These are phyloP conservation scores for Piaya cayana DNA, from an alignment of 2,113 vertebrate genomes.

Conservation along the genomic window DNA sequence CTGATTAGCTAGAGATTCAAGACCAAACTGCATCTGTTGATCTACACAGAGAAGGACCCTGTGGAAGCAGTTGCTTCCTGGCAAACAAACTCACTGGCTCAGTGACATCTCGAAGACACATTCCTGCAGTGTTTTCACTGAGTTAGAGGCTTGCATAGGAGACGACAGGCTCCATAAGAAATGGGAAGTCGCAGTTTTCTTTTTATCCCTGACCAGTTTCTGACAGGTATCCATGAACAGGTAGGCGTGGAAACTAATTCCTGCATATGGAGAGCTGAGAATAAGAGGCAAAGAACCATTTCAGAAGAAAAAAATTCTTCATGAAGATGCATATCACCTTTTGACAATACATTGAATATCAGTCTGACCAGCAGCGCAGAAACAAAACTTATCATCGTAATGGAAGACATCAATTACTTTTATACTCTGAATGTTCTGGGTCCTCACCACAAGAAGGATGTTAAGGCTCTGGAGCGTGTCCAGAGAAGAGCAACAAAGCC, in stretches of 20 bases:
- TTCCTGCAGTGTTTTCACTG: neutral
- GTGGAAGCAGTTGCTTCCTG: neutral
- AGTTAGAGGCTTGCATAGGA: neutral
- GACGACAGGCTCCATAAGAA: neutral
- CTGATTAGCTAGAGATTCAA: conserved; percentile 21
- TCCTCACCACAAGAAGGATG: too few species aligned
- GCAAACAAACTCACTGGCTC: neutral
- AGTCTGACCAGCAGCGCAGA: neutral
- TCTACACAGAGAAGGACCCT: neutral
- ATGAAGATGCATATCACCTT: neutral
- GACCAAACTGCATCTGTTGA: neutral
- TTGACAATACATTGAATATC: neutral
- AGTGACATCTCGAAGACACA: neutral
- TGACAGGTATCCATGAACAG: neutral
- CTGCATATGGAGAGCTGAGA: neutral
- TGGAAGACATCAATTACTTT: neutral
- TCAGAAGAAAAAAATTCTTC: neutral
- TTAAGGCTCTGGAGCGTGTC: too few species aligned
- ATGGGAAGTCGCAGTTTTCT: fast-evolving
- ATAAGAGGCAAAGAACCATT: neutral
- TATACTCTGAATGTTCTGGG: neutral
- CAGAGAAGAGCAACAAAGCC: too few species aligned
- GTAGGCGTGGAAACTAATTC: neutral
- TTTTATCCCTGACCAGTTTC: neutral
- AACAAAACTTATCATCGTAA: neutral